Evolutionary conservation across 2,113 vertebrate genomes (phyloP).

Genomic region (Turdus rufiventris): DNA sequence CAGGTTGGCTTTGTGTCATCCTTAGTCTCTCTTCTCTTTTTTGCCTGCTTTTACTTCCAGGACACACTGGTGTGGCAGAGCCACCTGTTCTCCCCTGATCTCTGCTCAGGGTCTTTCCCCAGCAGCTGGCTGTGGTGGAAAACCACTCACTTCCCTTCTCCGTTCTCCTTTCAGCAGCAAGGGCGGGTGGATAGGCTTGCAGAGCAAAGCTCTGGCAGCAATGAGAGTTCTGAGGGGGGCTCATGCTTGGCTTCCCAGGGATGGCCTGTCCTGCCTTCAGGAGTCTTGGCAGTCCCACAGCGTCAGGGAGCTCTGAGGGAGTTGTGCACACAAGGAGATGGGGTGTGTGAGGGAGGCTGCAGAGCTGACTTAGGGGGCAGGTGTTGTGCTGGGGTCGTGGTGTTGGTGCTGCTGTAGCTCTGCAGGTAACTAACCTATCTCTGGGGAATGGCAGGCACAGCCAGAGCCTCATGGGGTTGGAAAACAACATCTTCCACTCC

Average conservation of each 20-base stretch:
- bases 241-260: background rate
- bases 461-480: background rate
- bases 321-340: background rate
- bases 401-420: accelerated
- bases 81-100: background rate
- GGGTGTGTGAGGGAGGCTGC: background rate
- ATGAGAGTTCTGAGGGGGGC: background rate
- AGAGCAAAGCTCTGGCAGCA: background rate
- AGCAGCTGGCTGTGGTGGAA: background rate
- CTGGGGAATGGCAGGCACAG: accelerated
- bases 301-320: background rate
- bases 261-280: accelerated
- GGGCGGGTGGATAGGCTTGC: background rate
- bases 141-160: background rate
- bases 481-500: background rate
- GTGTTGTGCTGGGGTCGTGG: background rate
- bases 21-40: background rate
- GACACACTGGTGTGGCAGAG: background rate
- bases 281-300: background rate
- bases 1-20: background rate
- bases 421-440: background rate
- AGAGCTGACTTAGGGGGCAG: background rate
- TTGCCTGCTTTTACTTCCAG: background rate
- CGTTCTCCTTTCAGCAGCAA: accelerated
- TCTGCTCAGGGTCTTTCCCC: background rate